Evolutionary conservation across 2,797 vertebrate genomes (phyloP), one percentile per base, ranked within the genome.

Genomic region (Sebastes kiyomatsui): DNA sequence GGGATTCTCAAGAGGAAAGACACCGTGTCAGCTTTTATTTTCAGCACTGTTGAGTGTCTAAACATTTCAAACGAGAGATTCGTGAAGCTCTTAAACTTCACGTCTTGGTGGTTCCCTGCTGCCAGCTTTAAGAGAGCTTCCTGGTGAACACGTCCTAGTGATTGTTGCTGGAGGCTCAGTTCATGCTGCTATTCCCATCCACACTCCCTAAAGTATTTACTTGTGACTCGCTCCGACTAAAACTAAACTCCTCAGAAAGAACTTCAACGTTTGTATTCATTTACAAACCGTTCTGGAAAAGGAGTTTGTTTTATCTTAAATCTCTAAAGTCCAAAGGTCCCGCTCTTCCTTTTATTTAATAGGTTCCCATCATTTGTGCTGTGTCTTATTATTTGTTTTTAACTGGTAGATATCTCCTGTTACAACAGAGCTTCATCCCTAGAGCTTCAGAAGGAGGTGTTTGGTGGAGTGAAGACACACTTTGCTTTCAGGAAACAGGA

Each of bases 131-230:
- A 33, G 46, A 33, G 75, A 49, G 42, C 46, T 62, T 80, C 72
- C 70, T 8, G 12, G 65, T 77, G 69, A 87, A 85, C 86, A 25
- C 75, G 28, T 83, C 68, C 81, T 64, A 14, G 12, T 76, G 58
- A 42, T 66, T 54, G 28, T 84, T 64, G 84, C 90, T 86, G 85
- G 79, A 90, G 71, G 88, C 79, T 74, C 67, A 25, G 67, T 81
- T 82, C 77, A 71, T 91, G 89, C 92, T 93, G 90, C 91, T 92
- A 85, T 77, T 87, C 62, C 61, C 60, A 46, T 73, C 89, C 81
- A 79, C 79, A 76, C 88, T 90, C 83, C 87, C 83, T 10, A 2
- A 83, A 91, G 88, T 92, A 88, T 90, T 91, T 38, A 83, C 74
- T 68, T 10, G 52, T 74, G 68, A 80, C 65, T 72, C 54, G 20